Evolutionary conservation across 2,888 invertebrate genomes (phyloP).

Genomic region (Sarcophaga variegata): DNA sequence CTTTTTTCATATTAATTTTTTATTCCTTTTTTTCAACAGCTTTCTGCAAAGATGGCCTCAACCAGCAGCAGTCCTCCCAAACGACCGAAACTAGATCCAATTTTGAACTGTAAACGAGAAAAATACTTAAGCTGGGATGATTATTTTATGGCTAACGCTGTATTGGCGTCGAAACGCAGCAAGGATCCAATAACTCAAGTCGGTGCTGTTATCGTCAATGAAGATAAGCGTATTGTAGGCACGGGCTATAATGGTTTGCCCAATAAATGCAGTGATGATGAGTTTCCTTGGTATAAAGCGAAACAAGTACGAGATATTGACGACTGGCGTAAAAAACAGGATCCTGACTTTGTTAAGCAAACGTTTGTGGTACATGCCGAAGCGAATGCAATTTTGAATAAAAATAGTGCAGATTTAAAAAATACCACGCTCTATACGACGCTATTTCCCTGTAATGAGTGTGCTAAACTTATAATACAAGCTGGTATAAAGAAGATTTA

Average conservation of each 20-base stretch:
- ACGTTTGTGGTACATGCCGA: constrained; percentile 96
- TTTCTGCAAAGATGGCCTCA: not conserved
- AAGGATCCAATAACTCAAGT: constrained; percentile 97
- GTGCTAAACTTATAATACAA: constrained; percentile 98
- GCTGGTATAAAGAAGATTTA: constrained; percentile 91
- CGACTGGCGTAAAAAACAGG: not conserved
- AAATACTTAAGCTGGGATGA: constrained; percentile 94
- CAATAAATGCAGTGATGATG: constrained; percentile 92
- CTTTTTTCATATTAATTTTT: not conserved
- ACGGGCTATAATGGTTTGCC: constrained; percentile 99
- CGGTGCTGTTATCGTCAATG: constrained; percentile 97
- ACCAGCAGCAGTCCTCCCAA: not conserved
- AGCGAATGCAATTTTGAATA: constrained; percentile 97
- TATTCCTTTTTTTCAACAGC: not conserved
- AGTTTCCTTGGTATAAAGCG: constrained; percentile 93
- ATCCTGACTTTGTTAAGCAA: not conserved
- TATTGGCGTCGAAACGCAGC: constrained; percentile 94
- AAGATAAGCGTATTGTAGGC: constrained; percentile 92
- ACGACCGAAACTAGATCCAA: constrained; percentile 24
- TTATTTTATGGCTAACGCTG: constrained; percentile 97
- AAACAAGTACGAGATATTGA: constrained; percentile 60
- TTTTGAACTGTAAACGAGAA: constrained; percentile 82
- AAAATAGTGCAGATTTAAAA: constrained; percentile 89
- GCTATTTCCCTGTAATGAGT: constrained; percentile 98
- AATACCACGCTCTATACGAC: constrained; percentile 93